A percentile compares a stretch with the other conserved stretches of the same genome.
These are phyloP conservation scores for Drosophila kohkoa DNA, from an alignment of 1,140 invertebrate genomes.

Conservation along the genomic window DNA sequence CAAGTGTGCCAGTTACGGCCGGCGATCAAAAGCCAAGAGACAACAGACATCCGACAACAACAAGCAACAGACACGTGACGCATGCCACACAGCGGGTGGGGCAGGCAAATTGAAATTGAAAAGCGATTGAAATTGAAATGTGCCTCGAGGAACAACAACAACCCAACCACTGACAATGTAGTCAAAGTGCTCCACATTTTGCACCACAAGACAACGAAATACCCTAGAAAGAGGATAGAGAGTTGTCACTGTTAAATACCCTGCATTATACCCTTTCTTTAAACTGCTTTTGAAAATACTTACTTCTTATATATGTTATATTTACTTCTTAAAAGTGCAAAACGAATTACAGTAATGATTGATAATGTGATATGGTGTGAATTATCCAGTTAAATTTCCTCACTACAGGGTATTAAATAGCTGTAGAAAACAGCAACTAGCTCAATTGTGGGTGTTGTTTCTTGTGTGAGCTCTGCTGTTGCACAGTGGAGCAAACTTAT, in stretches of 20 bases:
- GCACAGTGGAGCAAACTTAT: too few relatives aligned
- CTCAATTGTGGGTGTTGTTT: slow-evolving; percentile 6
- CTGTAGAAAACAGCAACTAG: not conserved
- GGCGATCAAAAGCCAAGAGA: slow-evolving; percentile 13
- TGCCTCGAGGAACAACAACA: slow-evolving; percentile 32
- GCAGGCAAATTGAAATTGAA: slow-evolving; percentile 58
- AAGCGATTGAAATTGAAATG: slow-evolving; percentile 70
- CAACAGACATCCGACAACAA: not conserved
- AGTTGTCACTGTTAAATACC: not conserved
- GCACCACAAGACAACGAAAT: not conserved
- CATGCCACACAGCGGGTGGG: slow-evolving; percentile 36
- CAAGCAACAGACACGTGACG: slow-evolving; percentile 52
- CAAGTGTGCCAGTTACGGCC: slow-evolving; percentile 75
- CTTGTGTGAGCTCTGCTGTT: too few relatives aligned
- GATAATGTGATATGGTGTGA: too few relatives aligned
- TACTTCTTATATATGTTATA: too few relatives aligned
- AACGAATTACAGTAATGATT: too few relatives aligned
- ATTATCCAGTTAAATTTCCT: too few relatives aligned
- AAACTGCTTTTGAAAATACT: too few relatives aligned
- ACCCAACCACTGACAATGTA: slow-evolving; percentile 5
- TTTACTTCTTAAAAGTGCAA: too few relatives aligned
- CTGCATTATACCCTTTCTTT: too few relatives aligned
- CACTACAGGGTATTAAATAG: not conserved
- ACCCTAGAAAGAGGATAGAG: not conserved
- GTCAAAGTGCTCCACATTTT: slow-evolving; percentile 23